Evolutionary conservation across 2,113 vertebrate genomes (phyloP), one percentile per base, ranked within the genome.

Genomic region (Henicopernis longicauda): DNA sequence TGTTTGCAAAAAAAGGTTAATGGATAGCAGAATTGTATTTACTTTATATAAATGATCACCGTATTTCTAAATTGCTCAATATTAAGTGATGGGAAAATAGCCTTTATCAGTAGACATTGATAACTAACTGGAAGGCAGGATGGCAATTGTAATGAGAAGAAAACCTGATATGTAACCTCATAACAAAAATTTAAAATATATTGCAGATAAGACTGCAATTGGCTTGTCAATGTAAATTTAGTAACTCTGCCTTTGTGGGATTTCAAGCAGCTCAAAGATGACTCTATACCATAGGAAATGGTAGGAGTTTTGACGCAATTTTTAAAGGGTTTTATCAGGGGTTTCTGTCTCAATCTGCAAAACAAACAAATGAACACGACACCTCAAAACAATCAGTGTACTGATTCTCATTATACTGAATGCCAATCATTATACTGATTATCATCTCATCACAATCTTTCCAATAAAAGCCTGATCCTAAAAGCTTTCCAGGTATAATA

Each of bases 1-100:
- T 76, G 50, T 91, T 90, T 95, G 92, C 82, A 69, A 62, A 95
- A 89, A 82, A 54, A 89, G 52, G 73, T 96, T 97, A 95, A 95
- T 65, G n/a, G 92, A 19, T 69, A 82, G 70, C 81, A 93, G 77
- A 59, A 76, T 57, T 86, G 50, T 94, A 26, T 95, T 96, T 96
- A 52, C 77, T 55, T 96, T 72, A 47, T 63, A 70, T 72, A 66
- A 95, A 69, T 78, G 66, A 80, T 90, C 42, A 44, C 3, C 26
- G 63, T 14, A 40, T 79, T 89, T 96, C 91, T 96, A 91, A 97
- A 95, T 80, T 91, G 50, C 59, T 93, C 65, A 88, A 31, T 66
- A 85, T 82, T 45, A 92, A 82, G 54, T 85, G 81, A 89, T 18
- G 70, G 22, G 27, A 78, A 67, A 92, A 27, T 17, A 81, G 32